Evolutionary conservation across 1,140 invertebrate species (phyloP).

Genomic region (Scaptomyza hsui): DNA sequence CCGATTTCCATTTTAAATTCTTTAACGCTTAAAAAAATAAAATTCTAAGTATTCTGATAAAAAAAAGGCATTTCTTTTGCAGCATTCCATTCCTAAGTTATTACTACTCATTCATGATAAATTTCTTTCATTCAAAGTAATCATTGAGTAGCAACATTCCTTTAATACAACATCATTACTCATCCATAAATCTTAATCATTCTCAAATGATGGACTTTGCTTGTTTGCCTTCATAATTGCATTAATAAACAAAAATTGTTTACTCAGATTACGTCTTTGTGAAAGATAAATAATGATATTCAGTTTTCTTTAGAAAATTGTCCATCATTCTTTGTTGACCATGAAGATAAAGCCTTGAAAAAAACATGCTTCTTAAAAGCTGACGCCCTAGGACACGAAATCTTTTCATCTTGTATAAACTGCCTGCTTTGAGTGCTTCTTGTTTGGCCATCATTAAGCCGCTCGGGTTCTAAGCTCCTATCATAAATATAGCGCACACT

Average conservation of each 20-base stretch:
- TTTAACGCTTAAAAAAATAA: no score
- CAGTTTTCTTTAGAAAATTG: conserved; percentile 19
- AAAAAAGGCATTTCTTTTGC: no score
- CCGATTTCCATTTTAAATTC: no score
- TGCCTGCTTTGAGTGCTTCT: conserved; percentile 3
- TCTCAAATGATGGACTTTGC: background rate
- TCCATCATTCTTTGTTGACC: conserved; percentile 9
- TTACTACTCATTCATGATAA: no score
- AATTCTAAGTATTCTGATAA: no score
- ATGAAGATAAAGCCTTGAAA: conserved; percentile 11
- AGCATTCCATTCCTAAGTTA: no score
- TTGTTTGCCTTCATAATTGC: conserved; percentile 16
- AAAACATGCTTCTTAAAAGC: background rate
- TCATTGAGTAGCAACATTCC: background rate
- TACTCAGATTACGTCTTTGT: conserved; percentile 23
- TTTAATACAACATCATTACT: conserved; percentile 10
- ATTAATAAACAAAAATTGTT: conserved; percentile 40
- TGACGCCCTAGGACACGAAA: conserved; percentile 1
- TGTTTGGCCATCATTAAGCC: conserved; percentile 16
- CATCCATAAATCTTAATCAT: conserved; percentile 6
- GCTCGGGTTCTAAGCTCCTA: conserved; percentile 30
- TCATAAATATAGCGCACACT: conserved; percentile 64
- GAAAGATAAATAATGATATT: conserved; percentile 37
- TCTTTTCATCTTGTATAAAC: conserved; percentile 18
- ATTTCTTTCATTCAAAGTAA: background rate